These are phyloP conservation scores for Oreonectes daqikongensis DNA, from an alignment of 2,797 vertebrate species.

Conservation along the genomic window DNA sequence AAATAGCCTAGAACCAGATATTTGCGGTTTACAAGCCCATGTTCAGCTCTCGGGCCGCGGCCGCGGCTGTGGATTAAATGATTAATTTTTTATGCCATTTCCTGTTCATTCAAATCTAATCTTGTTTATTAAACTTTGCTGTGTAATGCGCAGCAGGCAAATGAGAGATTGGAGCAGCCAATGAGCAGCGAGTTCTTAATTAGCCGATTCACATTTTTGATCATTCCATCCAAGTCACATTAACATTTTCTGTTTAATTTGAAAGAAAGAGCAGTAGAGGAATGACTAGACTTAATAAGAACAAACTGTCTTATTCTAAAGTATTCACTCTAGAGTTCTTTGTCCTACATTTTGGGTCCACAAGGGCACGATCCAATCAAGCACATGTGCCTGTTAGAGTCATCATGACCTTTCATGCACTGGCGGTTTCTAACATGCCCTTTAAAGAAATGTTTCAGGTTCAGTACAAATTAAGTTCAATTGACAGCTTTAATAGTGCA, in stretches of 20 bases:
- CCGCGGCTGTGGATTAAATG: constrained; percentile 39
- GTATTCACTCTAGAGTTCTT: constrained; percentile 43
- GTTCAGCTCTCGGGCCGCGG: constrained; percentile 32
- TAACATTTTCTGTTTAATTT: constrained; percentile 33
- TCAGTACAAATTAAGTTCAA: not conserved
- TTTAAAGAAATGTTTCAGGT: constrained; percentile 64
- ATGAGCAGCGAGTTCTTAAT: constrained; percentile 20
- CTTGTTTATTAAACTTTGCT: constrained; percentile 44
- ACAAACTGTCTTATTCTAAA: constrained; percentile 38
- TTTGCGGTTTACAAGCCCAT: constrained; percentile 26
- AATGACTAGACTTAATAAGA: constrained; percentile 14
- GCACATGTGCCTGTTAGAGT: constrained; percentile 67
- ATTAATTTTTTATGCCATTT: constrained; percentile 38
- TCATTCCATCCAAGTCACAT: not conserved
- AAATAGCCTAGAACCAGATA: constrained; percentile 28
- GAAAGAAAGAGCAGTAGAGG: constrained; percentile 12
- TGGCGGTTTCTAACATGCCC: constrained; percentile 73
- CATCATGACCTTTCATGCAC: constrained; percentile 75
- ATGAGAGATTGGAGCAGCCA: constrained; percentile 17
- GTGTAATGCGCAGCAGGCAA: constrained; percentile 23
- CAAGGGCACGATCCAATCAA: constrained; percentile 66
- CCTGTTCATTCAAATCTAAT: constrained; percentile 41
- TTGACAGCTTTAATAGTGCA: not conserved
- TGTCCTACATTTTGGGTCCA: constrained; percentile 47
- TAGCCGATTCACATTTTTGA: constrained; percentile 35